Percentiles rank a stretch among this genome's conserved stretches.
phyloP scores from a whole-genome alignment of 2,888 invertebrate species.

The Taenaris catops region DNA sequence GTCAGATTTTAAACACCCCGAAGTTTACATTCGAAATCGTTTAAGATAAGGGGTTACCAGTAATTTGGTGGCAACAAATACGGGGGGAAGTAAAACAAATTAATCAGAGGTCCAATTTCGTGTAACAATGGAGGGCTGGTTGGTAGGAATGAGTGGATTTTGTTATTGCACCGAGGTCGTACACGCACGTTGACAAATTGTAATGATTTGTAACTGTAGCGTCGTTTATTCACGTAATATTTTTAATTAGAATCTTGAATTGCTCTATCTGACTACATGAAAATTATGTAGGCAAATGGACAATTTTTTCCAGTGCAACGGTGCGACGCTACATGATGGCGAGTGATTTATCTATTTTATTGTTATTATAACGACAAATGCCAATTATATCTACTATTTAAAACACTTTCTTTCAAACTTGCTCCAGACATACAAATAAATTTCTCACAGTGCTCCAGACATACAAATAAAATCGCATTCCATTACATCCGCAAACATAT shows the following conservation, averaged over 20 bases:
- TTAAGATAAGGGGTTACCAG: conserved; percentile 33
- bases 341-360: no score
- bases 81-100: conserved; percentile 71
- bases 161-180: conserved; percentile 36
- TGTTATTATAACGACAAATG: no score
- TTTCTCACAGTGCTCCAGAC: no score
- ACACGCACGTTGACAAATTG: conserved; percentile 24
- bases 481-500: no score
- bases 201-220: conserved; percentile 21
- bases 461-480: no score
- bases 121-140: conserved; percentile 59
- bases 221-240: background rate
- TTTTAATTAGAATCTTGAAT: background rate
- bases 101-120: conserved; percentile 73
- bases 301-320: no score
- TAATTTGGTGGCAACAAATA: conserved; percentile 52
- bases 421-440: no score
- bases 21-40: conserved; percentile 14
- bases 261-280: background rate
- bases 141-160: conserved; percentile 45
- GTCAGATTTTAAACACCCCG: conserved; percentile 28
- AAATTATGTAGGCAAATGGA: no score
- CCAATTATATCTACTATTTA: no score
- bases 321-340: no score
- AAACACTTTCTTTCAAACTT: no score